Base-by-base conservation (phyloP, 2,888 invertebrate genomes). In the Capitulum mitella region DNA sequence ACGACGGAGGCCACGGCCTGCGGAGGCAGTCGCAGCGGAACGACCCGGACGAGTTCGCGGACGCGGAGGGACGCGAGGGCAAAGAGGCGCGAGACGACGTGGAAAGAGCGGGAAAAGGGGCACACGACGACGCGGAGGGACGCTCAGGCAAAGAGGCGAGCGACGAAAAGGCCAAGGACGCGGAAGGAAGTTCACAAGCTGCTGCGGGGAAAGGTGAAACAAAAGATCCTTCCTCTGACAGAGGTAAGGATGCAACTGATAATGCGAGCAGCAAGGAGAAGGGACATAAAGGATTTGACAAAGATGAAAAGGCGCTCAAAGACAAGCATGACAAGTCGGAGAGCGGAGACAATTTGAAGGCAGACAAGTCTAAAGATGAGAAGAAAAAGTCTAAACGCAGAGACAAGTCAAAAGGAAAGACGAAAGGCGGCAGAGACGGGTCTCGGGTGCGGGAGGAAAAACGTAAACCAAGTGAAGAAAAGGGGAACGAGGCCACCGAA, bases 371-470 rank as follows among this genome's bases (percentile, higher is more conserved):
- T 51, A 61, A 61, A 58, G 40, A 77, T n/a, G 76, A 32, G 78
- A 76, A n/a, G 22, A 75, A 61, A 54, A 77, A 51, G 77, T 58
- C 46, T n/a, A 78, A 77, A 76, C 29, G 40, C 79, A 80, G 78
- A 74, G 54, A 70, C 77, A 76, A 78, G 77, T 77, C 78, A 58
- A 79, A 78, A 77, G 54, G 34, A 51, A 58, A 14, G 79, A 80
- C 43, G 61, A 80, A 75, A 77, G 76, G 77, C 79, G n/a, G n/a
- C 10, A 58, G n/a, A 14, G 12, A 54, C 10, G 22, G 5, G 3
- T 58, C 58, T 29, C 43, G 43, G 5, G 43, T 8, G 12, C 43
- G n/a, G 12, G 58, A 58, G 5, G 79, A 76, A n/a, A 51, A 51
- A 51, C 3, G 51, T 19, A 58, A 29, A 58, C 2, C 58, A 8